These are phyloP conservation scores for Macrotus californicus DNA, from an alignment of 2,113 vertebrate species.

Conservation along the genomic window DNA sequence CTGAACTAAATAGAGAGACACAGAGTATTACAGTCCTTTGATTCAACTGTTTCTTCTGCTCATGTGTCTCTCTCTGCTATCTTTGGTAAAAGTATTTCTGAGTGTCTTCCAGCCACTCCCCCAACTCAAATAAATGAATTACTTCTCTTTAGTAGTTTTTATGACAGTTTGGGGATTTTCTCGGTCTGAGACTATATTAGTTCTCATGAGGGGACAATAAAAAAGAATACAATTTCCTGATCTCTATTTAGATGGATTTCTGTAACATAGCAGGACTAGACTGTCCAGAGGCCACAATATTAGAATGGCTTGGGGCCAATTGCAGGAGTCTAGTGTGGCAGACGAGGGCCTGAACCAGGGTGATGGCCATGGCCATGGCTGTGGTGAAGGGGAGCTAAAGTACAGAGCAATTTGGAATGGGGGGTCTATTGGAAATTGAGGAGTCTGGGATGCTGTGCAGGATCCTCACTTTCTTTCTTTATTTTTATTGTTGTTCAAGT, in stretches of 20 bases:
- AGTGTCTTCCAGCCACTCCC: neutral
- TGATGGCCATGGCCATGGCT: neutral
- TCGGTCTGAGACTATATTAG: neutral
- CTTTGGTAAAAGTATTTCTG: neutral
- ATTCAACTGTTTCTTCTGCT: neutral
- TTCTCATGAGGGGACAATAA: neutral
- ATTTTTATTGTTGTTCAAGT: no score
- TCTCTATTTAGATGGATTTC: neutral
- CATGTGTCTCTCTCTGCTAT: neutral
- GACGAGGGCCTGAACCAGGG: accelerated
- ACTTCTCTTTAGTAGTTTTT: neutral
- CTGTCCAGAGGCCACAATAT: neutral
- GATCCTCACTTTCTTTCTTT: neutral
- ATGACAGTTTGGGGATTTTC: neutral
- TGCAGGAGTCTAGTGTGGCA: neutral
- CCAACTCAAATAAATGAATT: neutral
- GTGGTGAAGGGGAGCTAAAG: neutral
- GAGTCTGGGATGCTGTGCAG: neutral
- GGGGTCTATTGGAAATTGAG: neutral
- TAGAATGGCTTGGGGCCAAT: neutral
- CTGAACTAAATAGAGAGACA: neutral
- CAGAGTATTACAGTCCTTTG: neutral
- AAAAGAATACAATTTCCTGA: neutral
- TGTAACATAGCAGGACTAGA: neutral
- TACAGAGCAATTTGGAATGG: neutral